Evolutionary conservation across 2,797 vertebrate genomes (phyloP).

Genomic region (Rousettus madagascariensis): DNA sequence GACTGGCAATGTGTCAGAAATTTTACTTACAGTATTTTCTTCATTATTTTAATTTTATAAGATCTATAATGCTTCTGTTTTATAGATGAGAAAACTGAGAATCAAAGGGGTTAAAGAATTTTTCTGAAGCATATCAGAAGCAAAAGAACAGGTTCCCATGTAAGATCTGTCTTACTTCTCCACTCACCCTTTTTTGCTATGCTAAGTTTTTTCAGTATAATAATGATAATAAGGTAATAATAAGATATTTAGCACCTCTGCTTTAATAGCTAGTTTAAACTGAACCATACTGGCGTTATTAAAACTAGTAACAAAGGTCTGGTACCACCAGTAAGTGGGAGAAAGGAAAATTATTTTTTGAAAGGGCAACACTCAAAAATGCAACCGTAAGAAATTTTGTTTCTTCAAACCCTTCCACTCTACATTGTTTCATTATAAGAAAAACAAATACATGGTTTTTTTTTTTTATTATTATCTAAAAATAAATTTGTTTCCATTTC

Average conservation of each 20-base stretch:
- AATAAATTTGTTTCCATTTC: background rate
- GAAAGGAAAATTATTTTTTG: background rate
- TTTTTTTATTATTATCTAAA: background rate
- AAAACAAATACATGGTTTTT: background rate
- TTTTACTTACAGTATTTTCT: background rate
- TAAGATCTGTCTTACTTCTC: background rate
- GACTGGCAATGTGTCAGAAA: background rate
- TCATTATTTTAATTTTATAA: background rate
- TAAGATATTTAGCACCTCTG: background rate
- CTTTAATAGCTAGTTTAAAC: background rate
- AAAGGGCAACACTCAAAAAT: slow-evolving; percentile 3
- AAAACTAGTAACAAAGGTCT: background rate
- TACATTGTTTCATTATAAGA: background rate
- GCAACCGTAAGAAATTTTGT: background rate
- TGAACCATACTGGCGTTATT: background rate
- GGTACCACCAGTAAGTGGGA: background rate
- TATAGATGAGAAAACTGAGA: background rate
- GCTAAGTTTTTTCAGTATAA: background rate
- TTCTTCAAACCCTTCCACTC: background rate
- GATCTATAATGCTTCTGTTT: background rate
- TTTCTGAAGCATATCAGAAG: background rate
- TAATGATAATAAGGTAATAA: background rate
- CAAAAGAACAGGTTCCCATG: background rate
- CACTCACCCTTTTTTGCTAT: background rate
- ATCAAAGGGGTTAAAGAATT: background rate